Base-by-base conservation (phyloP, 2,113 vertebrate species). In the Agapornis roseicollis region DNA sequence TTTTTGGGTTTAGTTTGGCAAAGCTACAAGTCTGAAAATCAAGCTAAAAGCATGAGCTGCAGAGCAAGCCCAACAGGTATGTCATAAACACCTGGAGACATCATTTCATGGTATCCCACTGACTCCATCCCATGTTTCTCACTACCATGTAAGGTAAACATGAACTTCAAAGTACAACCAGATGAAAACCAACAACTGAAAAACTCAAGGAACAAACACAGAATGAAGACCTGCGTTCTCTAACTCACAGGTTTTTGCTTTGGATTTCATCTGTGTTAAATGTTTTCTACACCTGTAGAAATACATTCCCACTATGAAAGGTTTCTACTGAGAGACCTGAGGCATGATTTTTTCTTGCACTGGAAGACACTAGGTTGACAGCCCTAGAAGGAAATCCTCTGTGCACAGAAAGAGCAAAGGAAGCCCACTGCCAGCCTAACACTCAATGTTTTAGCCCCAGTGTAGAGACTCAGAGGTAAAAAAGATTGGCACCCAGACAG, bases 111-210 rank as follows among this genome's bases (percentile, higher is more conserved):
- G 18, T 17, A 18, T 49, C 58, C 55, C 61, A 29, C 2, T 11
- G 15, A 73, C 4, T 46, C 44, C 44, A 46, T 44, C 39, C 49
- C 25, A 12, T 13, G 23, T 27, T 17, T 17, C 3, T 55, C 50
- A 7, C 39, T 73, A 3, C 31, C 13, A 29, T 1, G 2, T 12
- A 56, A 52, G 18, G 28, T 31, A 9, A 82, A 3, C 1, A 0
- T 4, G 27, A 1, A 22, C 41, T 8, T 24, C 71, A 31, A 46
- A 42, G 16, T 71, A 41, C 79, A 79, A 23, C 41, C 4, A 1
- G 14, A 18, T 39, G 13, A 90, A 80, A 94, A 2, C 3, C 68
- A 77, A 22, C 46, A n/a, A 24, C 28, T 5, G 2, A 37, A 53
- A 70, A 49, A 44, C 25, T 22, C 33, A n/a, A 68, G 42, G 19